Evolutionary conservation across 2,797 vertebrate species (phyloP), one percentile per base, ranked within the genome.

Genomic region (Myotis findleyi): DNA sequence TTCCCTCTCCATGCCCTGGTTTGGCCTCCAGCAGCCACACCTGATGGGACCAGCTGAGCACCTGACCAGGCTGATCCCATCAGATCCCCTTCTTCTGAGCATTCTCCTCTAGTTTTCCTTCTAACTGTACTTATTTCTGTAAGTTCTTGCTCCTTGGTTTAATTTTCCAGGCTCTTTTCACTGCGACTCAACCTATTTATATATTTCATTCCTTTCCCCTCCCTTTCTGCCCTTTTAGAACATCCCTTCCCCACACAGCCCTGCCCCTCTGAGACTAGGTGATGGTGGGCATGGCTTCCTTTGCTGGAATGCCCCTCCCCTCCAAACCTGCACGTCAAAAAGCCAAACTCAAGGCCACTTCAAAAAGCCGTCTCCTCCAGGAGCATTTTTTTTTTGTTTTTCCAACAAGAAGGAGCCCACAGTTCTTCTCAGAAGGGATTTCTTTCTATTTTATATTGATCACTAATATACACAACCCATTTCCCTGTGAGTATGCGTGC

Each of bases 211-310:
- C 36, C 89, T 25, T 62, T 59, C 71, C 57, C 41, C n/a, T 57
- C 57, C 62, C 69, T 41, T 82, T 20, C 84, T 23, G 68, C 8
- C 27, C 44, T 82, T 93, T 80, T 33, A 91, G 77, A 92, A 57
- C 5, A 86, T 21, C 4, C 9, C 2, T 41, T 95, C 72, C 51
- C 44, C 51, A 68, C 27, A 44, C 2, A 55, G 47, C 14, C 49
- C 64, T 38, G 73, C 7, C 25, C 55, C 33, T 36, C 62, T 8
- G 12, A 88, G 55, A 25, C 41, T 14, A 76, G 30, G 36, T 5
- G 7, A 4, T 10, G 66, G 77, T 30, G 13, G 55, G 3, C 7
- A 6, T 7, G n/a, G 3, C 16, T 87, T 89, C 41, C 23, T 73
- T 23, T 85, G 47, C 53, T 72, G 41, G n/a, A 62, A 85, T 23